These are phyloP conservation scores for Perca flavescens DNA, from an alignment of 2,113 vertebrate species.

Conservation along the genomic window DNA sequence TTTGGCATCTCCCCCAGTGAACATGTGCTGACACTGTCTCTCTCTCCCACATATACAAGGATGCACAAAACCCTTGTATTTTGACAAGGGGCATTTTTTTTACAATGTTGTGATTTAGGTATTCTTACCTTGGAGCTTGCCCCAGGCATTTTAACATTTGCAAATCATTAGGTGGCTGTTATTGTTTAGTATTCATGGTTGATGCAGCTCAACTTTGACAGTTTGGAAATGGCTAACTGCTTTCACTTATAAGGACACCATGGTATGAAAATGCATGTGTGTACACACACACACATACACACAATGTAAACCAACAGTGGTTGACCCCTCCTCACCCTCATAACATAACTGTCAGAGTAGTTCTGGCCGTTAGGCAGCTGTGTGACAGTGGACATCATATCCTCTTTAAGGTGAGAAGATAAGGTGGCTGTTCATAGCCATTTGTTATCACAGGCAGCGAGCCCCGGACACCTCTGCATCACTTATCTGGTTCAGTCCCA, in stretches of 20 bases:
- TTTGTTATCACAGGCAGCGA: conserved; percentile 66
- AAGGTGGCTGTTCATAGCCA: conserved; percentile 69
- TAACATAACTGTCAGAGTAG: conserved; percentile 49
- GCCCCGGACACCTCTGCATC: conserved; percentile 65
- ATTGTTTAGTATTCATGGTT: conserved; percentile 47
- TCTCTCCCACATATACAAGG: conserved; percentile 26
- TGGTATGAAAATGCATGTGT: neutral
- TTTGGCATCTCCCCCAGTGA: conserved; percentile 64
- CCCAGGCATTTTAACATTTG: conserved; percentile 54
- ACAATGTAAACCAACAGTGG: conserved; percentile 20
- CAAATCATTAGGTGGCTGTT: conserved; percentile 46
- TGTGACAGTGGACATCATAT: conserved; percentile 73
- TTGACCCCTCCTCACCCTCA: conserved; percentile 50
- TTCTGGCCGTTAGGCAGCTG: conserved; percentile 52
- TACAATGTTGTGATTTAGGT: conserved; percentile 57
- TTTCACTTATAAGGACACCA: neutral
- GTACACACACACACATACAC: neutral
- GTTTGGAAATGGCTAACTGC: conserved; percentile 20
- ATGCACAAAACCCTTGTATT: conserved; percentile 34
- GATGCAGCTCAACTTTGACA: conserved; percentile 10
- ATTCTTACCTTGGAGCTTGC: conserved; percentile 50
- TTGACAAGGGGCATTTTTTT: conserved; percentile 22
- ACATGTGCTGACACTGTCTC: conserved; percentile 48
- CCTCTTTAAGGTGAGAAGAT: conserved; percentile 78
- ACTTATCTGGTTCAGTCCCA: conserved; percentile 69